phyloP scores from a whole-genome alignment of 92 coral and sea anemone genomes.

The Palythoa caribaeorum region DNA sequence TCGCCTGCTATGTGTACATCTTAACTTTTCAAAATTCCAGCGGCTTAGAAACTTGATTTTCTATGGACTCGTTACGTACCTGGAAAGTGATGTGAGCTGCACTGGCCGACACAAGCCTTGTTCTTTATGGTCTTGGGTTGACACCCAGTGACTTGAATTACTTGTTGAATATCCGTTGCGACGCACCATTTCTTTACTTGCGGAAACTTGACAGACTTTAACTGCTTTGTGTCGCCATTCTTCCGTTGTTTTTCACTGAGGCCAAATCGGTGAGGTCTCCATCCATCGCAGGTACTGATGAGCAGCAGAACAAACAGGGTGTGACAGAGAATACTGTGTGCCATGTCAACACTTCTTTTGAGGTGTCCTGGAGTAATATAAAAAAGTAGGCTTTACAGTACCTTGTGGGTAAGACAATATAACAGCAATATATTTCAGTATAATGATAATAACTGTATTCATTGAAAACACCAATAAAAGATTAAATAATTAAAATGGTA shows the following conservation, averaged over 20 bases:
- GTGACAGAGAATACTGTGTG: neutral
- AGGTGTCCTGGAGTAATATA: neutral
- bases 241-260: neutral
- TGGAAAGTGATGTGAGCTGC: constrained; percentile 70
- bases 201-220: constrained; percentile 19
- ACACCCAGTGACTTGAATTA: constrained; percentile 69
- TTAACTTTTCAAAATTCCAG: too few relatives aligned
- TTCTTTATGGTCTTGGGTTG: constrained; percentile 54
- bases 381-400: neutral
- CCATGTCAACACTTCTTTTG: neutral
- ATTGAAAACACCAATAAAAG: too few relatives aligned
- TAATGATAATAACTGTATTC: too few relatives aligned
- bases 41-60: too few relatives aligned
- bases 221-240: neutral
- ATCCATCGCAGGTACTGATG: constrained; percentile 2
- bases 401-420: too few relatives aligned
- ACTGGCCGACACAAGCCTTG: constrained; percentile 79
- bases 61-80: constrained; percentile 33
- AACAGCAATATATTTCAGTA: too few relatives aligned
- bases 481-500: too few relatives aligned
- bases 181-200: constrained; percentile 69
- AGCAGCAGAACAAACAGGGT: neutral
- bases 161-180: constrained; percentile 57
- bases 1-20: too few relatives aligned
- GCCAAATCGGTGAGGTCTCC: constrained; percentile 18